A percentile compares a stretch with the other conserved stretches of the same genome.
Evolutionary conservation across 2,797 vertebrate species (phyloP).

Genomic region (Eulemur mongoz): DNA sequence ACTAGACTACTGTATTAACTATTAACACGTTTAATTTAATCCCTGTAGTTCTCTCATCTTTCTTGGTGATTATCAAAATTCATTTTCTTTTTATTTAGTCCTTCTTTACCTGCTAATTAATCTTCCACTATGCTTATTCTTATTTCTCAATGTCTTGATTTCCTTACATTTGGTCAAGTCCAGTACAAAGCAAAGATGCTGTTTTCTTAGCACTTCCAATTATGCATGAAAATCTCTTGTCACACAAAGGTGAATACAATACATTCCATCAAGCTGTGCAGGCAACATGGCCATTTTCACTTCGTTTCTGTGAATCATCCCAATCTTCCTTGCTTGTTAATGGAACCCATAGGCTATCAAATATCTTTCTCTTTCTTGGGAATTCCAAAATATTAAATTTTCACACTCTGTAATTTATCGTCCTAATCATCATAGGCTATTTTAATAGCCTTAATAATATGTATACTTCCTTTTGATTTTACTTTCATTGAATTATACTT

Average conservation of each 20-base stretch:
- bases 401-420: neutral
- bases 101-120: conserved; percentile 8
- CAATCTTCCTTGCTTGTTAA: neutral
- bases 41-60: neutral
- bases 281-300: neutral
- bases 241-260: neutral
- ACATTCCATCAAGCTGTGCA: neutral
- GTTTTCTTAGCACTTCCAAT: neutral
- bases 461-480: neutral
- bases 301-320: neutral
- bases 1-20: neutral
- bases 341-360: neutral
- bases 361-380: neutral
- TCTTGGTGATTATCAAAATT: neutral
- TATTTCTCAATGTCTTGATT: neutral
- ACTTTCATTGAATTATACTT: neutral
- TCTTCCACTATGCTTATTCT: neutral
- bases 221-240: neutral
- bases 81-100: neutral
- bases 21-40: neutral
- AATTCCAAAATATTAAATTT: neutral
- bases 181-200: neutral
- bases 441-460: neutral
- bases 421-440: neutral
- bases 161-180: neutral